Base-by-base conservation (phyloP, 92 coral and sea anemone species). In the Palythoa grandis region DNA sequence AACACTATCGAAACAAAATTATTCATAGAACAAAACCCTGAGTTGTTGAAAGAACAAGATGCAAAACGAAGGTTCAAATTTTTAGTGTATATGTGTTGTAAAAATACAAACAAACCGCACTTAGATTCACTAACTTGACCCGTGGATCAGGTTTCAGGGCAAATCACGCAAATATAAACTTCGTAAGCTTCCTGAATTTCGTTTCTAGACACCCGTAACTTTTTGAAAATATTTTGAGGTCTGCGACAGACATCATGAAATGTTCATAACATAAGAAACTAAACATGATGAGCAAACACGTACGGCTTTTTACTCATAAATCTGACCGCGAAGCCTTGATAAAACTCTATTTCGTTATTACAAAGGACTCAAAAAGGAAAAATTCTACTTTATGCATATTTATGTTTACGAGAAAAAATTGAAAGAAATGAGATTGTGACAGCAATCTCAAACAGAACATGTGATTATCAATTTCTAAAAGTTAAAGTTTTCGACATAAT, bases 171-270 rank as follows among this genome's bases (percentile, higher is more conserved):
- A 43, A 57, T 60, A 20, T 77, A 8, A 67, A 48, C 22, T 57
- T 72, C 53, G 16, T 15, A 19, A 11, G 60, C 20, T 29, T 53
- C 7, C 38, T 54, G 77, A 29, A 29, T 25, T 47, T 63, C 74
- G 85, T 80, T 50, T 80, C 85, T 15, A 80, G 85, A 66, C 85
- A 80, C 74, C 85, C 85, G 85, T 63, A 23, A 66, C 74, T 43
- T 80, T 80, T 23, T 35, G 19, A 65, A 80, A 66, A 80, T 66
- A 80, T 80, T 80, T 80, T 66, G 16, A 63, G 29, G 61, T 4
- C 15, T 22, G 20, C 70, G 14, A 65, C 58, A 13, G 74, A 20
- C 60, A 48, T 80, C 74, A 50, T 14, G 40, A 16, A 54, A 39
- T 17, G 35, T 80, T 63, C 57, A 60, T 39, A 61, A 43, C 39